Evolutionary conservation across 2,888 invertebrate species (phyloP), one percentile per base, ranked within the genome.

Genomic region (Xanthorhoe spadicearia): DNA sequence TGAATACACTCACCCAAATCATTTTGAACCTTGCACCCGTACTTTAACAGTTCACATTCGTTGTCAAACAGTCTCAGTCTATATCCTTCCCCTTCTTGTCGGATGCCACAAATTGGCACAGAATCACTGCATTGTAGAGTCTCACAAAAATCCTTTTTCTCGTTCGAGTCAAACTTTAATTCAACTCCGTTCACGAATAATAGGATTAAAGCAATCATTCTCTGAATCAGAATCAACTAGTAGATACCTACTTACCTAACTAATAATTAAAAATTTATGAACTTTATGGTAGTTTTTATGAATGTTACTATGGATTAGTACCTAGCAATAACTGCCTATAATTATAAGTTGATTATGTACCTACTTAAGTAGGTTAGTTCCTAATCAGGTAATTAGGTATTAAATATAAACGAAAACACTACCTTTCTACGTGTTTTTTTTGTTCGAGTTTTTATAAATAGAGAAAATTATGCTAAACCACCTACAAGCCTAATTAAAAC

Each of bases 1-100:
- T 38, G 35, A 9, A 38, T 9, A 38, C 13, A 38, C 75, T 19
- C 60, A 89, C 89, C 83, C 64, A 81, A 63, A 2, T 74, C 69
- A 5, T 79, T 75, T 1, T 76, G 73, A 9, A 82, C 85, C 19
- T 69, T 64, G 68, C 92, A 92, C 0, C 87, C 88, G 71, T 81
- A 85, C 56, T 81, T 79, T 23, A 88, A 56, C 43, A 92, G 70
- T 8, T 81, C 76, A 68, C 92, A 92, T 72, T 87, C 86, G 58
- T 82, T 86, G 19, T 82, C 72, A 72, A 91, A 92, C n/a, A 82
- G 10, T 65, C 77, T 87, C 7, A 88, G 63, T 0, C 75, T 73
- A 38, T 78, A 78, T 0, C 81, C 80, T 0, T 75, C 72, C 0
- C 76, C 77, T 48, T 84, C 82, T 1, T 74, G 72, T 15, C 82